phyloP scores from a whole-genome alignment of 2,888 invertebrate genomes.

The Corbicula japonica region DNA sequence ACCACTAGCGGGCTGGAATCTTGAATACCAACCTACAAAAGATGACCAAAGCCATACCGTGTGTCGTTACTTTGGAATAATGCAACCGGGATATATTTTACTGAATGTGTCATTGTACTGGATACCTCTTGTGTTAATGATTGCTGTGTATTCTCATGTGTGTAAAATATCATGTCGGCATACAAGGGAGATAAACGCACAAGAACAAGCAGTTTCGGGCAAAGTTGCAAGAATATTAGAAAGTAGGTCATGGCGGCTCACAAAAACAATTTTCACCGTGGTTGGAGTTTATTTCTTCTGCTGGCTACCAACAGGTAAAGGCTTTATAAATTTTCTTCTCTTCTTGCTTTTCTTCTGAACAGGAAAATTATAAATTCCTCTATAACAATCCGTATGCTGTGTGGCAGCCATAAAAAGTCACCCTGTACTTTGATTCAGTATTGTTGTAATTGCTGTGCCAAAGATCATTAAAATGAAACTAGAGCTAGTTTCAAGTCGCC shows the following conservation, averaged over 20 bases:
- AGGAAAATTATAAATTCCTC: no score
- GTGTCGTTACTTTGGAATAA: conserved; percentile 70
- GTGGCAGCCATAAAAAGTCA: no score
- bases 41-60: conserved; percentile 52
- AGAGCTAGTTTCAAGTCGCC: no score
- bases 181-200: conserved; percentile 61
- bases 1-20: conserved; percentile 71
- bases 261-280: conserved; percentile 71
- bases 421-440: no score
- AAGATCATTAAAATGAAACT: no score
- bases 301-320: conserved; percentile 74
- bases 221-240: conserved; percentile 35
- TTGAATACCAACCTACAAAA: conserved; percentile 43
- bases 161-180: conserved; percentile 67
- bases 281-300: conserved; percentile 71
- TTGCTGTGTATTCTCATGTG: conserved; percentile 66
- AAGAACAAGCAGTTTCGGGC: conserved; percentile 43
- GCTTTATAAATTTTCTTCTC: no score
- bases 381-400: no score
- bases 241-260: conserved; percentile 70
- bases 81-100: conserved; percentile 56
- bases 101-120: conserved; percentile 65
- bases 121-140: conserved; percentile 66
- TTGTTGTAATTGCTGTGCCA: no score
- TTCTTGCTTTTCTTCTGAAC: no score